Base-by-base conservation (phyloP, 1,140 invertebrate species). In the Nixonia krombeini region DNA sequence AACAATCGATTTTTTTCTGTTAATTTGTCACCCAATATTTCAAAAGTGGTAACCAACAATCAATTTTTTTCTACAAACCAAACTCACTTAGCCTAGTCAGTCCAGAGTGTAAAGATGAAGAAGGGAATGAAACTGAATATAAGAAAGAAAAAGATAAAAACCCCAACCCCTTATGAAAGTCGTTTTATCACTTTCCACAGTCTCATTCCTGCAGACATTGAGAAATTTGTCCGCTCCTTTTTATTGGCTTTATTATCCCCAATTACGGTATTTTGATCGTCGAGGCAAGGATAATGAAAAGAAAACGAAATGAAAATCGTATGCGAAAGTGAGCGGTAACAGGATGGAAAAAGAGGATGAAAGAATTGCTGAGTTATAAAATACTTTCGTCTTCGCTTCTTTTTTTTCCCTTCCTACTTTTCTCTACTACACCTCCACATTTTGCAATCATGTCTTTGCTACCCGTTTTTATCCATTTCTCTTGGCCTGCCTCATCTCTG, bases 381-480 rank as follows among this genome's bases (percentile, higher is more conserved):
- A 63, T 61, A 64, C 46, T 53, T 53, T 62, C 62, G 51, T 45
- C 56, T 45, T 51, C 29, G 13, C 16, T 17, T 8, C 15, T 53
- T 31, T 21, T 21, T 26, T 17, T 17, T 8, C 15, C 44, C 18
- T 21, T 21, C 38, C 10, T 8, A 16, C 41, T 45, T 52, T 57
- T 42, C 62, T 38, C 51, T 50, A 42, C 56, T 58, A 38, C 44
- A 50, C 29, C 52, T 38, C 8, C 29, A 31, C 8, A 31, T 9
- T 23, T 29, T 50, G 15, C 52, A 10, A 13, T 21, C 45, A 35
- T 44, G 70, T 74, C 73, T 70, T 64, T 47, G 49, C 63, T 47
- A 58, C 58, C 55, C 45, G 41, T 53, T 63, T 73, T 68, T 73
- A 52, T 57, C 46, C 47, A 31, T 44, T 57, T 53, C 70, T 68